These are phyloP conservation scores for Ambastaia sidthimunki DNA, from an alignment of 2,797 vertebrate genomes.

Conservation along the genomic window DNA sequence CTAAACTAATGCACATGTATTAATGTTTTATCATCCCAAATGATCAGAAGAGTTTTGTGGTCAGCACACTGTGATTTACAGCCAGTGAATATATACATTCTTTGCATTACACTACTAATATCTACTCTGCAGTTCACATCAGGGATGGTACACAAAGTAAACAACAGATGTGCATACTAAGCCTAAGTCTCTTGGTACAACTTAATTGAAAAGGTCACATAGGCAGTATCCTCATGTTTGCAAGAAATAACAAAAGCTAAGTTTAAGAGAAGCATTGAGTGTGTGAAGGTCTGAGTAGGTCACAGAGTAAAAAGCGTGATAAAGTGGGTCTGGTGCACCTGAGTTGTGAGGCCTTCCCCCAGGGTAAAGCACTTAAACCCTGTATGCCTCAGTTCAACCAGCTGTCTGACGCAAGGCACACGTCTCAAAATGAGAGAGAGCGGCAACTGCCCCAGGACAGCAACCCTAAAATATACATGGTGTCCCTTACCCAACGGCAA, in stretches of 20 bases:
- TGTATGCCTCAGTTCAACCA: constrained; percentile 82
- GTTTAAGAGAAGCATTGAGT: constrained; percentile 38
- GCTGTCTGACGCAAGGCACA: constrained; percentile 74
- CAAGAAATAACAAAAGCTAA: constrained; percentile 54
- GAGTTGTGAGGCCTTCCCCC: constrained; percentile 70
- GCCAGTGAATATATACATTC: too few relatives aligned
- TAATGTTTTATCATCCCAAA: too few relatives aligned
- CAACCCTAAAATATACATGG: constrained; percentile 81
- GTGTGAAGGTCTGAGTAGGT: constrained; percentile 58
- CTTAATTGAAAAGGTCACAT: too few relatives aligned
- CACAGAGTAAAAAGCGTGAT: constrained; percentile 59
- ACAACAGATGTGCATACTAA: too few relatives aligned
- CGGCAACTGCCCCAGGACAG: constrained; percentile 66
- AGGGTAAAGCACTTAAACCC: constrained; percentile 82
- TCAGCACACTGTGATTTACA: too few relatives aligned
- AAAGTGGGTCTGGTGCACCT: constrained; percentile 49
- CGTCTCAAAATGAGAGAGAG: constrained; percentile 57
- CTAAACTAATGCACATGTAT: too few relatives aligned
- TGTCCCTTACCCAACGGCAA: constrained; percentile 39
- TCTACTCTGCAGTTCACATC: too few relatives aligned
- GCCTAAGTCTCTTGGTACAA: too few relatives aligned
- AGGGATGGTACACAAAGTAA: too few relatives aligned
- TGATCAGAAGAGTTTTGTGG: too few relatives aligned
- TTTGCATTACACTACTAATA: too few relatives aligned
- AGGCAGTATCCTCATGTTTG: constrained; percentile 53